phyloP scores from a whole-genome alignment of 2,888 invertebrate species.

The Bedellia somnulentella region DNA sequence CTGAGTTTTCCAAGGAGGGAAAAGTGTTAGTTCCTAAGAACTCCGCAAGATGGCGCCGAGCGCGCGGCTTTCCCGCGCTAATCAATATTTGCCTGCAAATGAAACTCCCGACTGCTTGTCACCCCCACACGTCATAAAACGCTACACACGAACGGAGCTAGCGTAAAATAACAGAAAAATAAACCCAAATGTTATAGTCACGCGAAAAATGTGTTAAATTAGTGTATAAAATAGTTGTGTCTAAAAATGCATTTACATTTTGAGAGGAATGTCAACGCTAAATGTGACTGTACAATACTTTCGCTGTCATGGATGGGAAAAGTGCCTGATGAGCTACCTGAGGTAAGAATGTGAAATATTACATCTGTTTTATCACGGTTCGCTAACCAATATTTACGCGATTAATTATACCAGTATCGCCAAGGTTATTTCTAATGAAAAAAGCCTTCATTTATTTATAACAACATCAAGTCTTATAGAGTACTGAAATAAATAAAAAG shows the following conservation, averaged over 20 bases:
- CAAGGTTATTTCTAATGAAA: too few relatives aligned
- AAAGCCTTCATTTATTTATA: too few relatives aligned
- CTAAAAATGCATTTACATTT: slow-evolving; percentile 91
- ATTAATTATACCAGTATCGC: too few relatives aligned
- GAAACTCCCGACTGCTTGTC: slow-evolving; percentile 3
- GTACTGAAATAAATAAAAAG: too few relatives aligned
- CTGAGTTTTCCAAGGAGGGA: background rate
- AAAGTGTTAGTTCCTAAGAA: slow-evolving; percentile 13
- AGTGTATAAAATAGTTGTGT: too few relatives aligned
- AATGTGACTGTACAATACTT: slow-evolving; percentile 93
- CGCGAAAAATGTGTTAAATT: background rate
- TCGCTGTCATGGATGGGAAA: slow-evolving; percentile 98
- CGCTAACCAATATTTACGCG: too few relatives aligned
- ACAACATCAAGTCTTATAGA: too few relatives aligned
- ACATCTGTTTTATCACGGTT: too few relatives aligned
- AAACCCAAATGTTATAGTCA: background rate
- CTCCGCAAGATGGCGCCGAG: slow-evolving; percentile 7
- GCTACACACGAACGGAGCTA: background rate
- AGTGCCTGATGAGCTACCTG: slow-evolving; percentile 92
- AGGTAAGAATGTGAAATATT: slow-evolving; percentile 76
- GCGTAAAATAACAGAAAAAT: background rate
- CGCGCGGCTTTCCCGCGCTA: slow-evolving; percentile 18
- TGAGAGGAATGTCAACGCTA: slow-evolving; percentile 89
- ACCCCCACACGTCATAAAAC: slow-evolving; percentile 3
- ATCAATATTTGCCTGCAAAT: slow-evolving; percentile 41